Evolutionary conservation across 1,140 invertebrate genomes (phyloP), one percentile per base, ranked within the genome.

Genomic region (Meteorus sp.): DNA sequence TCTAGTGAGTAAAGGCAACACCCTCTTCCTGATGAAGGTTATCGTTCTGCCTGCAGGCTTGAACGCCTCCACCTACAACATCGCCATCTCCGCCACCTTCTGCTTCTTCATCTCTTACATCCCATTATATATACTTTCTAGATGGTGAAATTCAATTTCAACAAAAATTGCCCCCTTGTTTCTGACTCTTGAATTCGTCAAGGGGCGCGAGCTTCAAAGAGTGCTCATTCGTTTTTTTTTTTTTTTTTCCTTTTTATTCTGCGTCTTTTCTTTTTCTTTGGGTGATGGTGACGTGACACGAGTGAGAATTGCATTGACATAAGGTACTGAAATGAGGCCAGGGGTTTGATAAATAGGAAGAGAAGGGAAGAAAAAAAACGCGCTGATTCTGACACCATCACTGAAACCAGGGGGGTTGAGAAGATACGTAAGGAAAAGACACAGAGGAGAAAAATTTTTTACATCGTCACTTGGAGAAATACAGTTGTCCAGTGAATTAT

Each of bases 161-260:
- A 57, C 43, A 50, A 57, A 57, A 57, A 57, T 57, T 57, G 56
- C 45, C 35, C n/a, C 45, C 45, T 57, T 57, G 56, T 57, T 57
- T 50, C 35, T 57, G 45, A 50, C 56, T 50, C 45, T 57, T 37
- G 19, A 57, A 57, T 50, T 57, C 45, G 33, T 41, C 15, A 31
- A 56, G 55, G 29, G 41, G 45, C 11, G 29, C 2, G 43, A n/a
- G n/a, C 54, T 35, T 53, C 45, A 51, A 51, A 51, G 48, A 31
- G n/a, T n/a, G n/a, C 22, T 48, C 45, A 13, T 9, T 29, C 27
- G 27, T 9, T 29, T 9, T 29, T 4, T 9, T 9, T 9, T n/a
- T n/a, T n/a, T n/a, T n/a, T n/a, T n/a, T n/a, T n/a, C n/a, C n/a
- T n/a, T n/a, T n/a, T n/a, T n/a, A n/a, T n/a, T n/a, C n/a, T n/a